Evolutionary conservation across 2,888 invertebrate genomes (phyloP), one percentile per base, ranked within the genome.

Genomic region (Venustoraphidia nigricollis): DNA sequence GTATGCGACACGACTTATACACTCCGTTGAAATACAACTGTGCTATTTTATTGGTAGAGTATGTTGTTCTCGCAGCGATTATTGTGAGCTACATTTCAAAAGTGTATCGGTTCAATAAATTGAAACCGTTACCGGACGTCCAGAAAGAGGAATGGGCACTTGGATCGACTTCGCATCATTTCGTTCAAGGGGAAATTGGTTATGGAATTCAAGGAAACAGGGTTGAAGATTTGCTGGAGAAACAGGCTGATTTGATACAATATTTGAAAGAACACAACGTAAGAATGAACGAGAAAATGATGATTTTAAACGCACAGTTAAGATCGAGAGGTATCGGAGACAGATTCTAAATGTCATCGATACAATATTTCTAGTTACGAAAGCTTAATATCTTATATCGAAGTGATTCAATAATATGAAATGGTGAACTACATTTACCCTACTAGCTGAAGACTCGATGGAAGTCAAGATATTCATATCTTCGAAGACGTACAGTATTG

Each of bases 201-300:
- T 73, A 67, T 51, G 62, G 63, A 50, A 60, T 64, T 42, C 51
- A 61, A 49, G 73, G 73, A 10, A 71, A 70, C 49, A 70, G 70
- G 57, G 66, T 72, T 8, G 67, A 70, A 14, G 80, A 81, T 50
- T 68, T 82, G 46, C 65, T 82, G 43, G 79, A 82, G 57, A 79
- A 79, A 61, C 82, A 82, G 69, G 81, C 82, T 34, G 82, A 82
- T 64, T 66, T 82, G 9, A 83, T 83, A 53, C 69, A 73, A 58
- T 80, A 80, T 59, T 65, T 82, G 48, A 73, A 74, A 54, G 81
- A 82, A 58, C 80, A 81, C 54, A 81, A 82, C 56, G 72, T 72
- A 34, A 73, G 73, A 57, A 66, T 83, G 40, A 76, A 78, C 54
- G 75, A 77, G 55, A 79, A 76, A 60, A 66, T 83, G 55, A 77